Evolutionary conservation across 2,797 vertebrate species (phyloP).

Genomic region (Salmo trutta): DNA sequence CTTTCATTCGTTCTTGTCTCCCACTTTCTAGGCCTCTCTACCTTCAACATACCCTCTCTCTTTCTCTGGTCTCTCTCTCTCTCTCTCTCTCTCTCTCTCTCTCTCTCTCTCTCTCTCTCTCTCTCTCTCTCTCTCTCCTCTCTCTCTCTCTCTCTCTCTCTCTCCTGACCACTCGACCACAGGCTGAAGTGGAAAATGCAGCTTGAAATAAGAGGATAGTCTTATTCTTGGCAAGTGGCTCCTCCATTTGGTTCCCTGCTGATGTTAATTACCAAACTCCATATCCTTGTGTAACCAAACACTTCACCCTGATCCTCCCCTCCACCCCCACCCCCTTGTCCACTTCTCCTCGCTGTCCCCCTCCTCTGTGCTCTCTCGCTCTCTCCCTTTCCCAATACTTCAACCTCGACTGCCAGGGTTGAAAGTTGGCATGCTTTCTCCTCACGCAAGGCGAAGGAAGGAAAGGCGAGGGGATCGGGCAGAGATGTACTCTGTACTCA

Average conservation of each 20-base stretch:
- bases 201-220: conserved; percentile 28
- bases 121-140: background rate
- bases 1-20: background rate
- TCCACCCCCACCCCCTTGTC: conserved; percentile 17
- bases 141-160: background rate
- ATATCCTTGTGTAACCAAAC: conserved; percentile 53
- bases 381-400: conserved; percentile 43
- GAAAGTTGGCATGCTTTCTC: conserved; percentile 55
- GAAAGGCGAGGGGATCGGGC: background rate
- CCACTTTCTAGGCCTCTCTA: background rate
- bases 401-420: conserved; percentile 48
- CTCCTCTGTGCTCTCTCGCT: conserved; percentile 18
- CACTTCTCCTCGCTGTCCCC: conserved; percentile 6
- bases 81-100: background rate
- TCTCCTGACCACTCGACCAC: background rate
- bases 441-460: conserved; percentile 45
- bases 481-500: conserved; percentile 8
- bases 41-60: background rate
- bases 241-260: conserved; percentile 33
- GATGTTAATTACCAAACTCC: conserved; percentile 54
- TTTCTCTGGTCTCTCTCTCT: background rate
- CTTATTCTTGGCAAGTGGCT: conserved; percentile 36
- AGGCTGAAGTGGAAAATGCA: conserved; percentile 23
- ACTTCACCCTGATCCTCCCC: conserved; percentile 59
- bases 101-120: background rate